Evolutionary conservation across 2,113 vertebrate genomes (phyloP), one percentile per base, ranked within the genome.

Genomic region (Piaya cayana): DNA sequence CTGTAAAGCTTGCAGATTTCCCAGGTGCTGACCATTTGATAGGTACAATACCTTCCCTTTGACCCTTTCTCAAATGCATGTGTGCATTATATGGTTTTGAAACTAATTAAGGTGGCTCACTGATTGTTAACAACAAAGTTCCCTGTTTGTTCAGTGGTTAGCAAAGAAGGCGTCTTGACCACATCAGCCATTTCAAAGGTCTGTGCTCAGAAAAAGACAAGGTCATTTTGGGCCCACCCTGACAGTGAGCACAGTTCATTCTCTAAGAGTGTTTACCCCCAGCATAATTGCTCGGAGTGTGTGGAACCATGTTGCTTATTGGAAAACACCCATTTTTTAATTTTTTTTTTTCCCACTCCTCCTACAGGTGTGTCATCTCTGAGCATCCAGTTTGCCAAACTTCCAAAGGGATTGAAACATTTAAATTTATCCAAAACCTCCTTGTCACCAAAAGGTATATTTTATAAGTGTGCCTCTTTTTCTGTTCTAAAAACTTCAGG

Each of bases 381-480:
- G 95, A 99, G 99, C 96, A 96, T 98, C 95, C 99, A 99, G 94
- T 99, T 99, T 74, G 99, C 99, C 98, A 99, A 99, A 98, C 98
- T 99, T 94, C 98, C 98, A 62, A 98, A 98, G 95, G 99, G 99
- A 95, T 97, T 99, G 92, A 99, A 99, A 75, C 98, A 99, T 98
- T 98, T 99, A 97, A 99, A 99, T 97, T 98, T 99, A 91, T 99
- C 99, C 52, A 99, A 98, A 98, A 99, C 99, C 97, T 99, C 99
- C 94, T 91, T 99, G 90, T 99, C 99, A 93, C 98, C 99, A 96
- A 99, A 99, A 99, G 99, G 99, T 99, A 98, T 56, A 69, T 82
- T 92, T 94, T 71, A 53, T 25, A 75, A 69, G 20, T 78, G 34
- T 21, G 3, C 11, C 4, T 45, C 42, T 49, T 36, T 49, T 68